Base-by-base conservation (phyloP, 2,113 vertebrate genomes). In the Ictalurus punctatus region DNA sequence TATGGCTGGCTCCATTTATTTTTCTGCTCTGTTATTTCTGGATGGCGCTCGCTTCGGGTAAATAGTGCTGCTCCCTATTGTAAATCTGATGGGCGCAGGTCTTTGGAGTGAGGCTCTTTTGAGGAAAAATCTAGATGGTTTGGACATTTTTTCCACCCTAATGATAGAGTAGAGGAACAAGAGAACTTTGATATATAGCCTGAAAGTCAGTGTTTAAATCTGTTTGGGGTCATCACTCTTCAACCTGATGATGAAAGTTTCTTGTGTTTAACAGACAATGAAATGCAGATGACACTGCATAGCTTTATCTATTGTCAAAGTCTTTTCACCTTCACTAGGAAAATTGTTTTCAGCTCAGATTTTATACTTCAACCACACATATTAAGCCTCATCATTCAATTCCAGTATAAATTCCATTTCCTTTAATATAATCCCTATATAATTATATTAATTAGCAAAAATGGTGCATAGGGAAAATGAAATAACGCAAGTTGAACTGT, bases 1-100 rank as follows among this genome's bases (percentile, higher is more conserved):
- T 94, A 94, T 93, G 93, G 94, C 94, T 93, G 93, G 94, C 94
- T 95, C 93, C 95, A 95, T 96, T 95, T 96, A 95, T 96, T 96
- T 95, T 94, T 94, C 95, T 92, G 95, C 92, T 93, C 94, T 96
- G 95, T 96, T 96, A 95, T 95, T 96, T 94, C 95, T 96, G 96
- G 96, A 95, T 94, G 86, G 91, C 87, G 92, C 69, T 91, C 86
- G 87, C 92, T 93, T 95, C 92, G 87, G 90, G 95, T 96, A 96
- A 96, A 96, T 95, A 96, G 93, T 94, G 86, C 93, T 94, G 93
- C 93, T 95, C 93, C 93, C 94, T 94, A 95, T 95, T 95, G 94
- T 95, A 95, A 96, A 95, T 95, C 94, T 94, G 94, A 95, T 95
- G 95, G 94, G 93, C 95, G 90, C 94, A 93, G 94, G 94, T 95